Base-by-base conservation (phyloP, 2,113 vertebrate genomes). In the Ptilonorhynchus violaceus region DNA sequence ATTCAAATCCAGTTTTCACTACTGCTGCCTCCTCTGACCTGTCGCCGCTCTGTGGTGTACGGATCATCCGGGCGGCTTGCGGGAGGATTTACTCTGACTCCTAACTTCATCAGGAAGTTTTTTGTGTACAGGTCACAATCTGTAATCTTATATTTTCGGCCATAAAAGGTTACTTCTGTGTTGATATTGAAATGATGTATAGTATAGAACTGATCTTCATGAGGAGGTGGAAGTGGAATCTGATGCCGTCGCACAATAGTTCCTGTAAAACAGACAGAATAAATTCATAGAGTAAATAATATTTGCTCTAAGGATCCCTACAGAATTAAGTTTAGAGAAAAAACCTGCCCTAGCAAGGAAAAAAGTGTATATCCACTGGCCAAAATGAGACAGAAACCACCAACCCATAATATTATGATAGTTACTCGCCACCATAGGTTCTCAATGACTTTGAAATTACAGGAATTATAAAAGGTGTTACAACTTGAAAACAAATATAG, bases 101-200 rank as follows among this genome's bases (percentile, higher is more conserved):
- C 99, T 17, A 99, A 97, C 93, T 98, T 99, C 52, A 77, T 98
- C 95, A 99, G 96, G 78, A 99, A 99, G 70, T 98, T 98, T 93
- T 92, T 98, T 50, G 99, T 99, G 88, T 99, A 99, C 22, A 77
- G 42, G 96, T 99, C 99, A 95, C 99, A 99, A 76, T 98, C 95
- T 80, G 98, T 98, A 95, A 99, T 97, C 49, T 94, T 99, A 62
- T 99, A 99, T 37, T 47, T 98, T 93, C 97, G 98, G 22, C 98
- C 98, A 97, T 99, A 98, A 85, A 99, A 91, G 75, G 97, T 96
- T 72, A 99, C 70, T 68, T 99, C 98, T 91, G 82, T 98, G 96
- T 98, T 97, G 84, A 99, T 94, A 97, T 99, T 99, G 95, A 99
- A 99, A 96, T 99, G 75, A 89, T 98, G 96, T 44, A 99, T 56